Evolutionary conservation across 2,113 vertebrate species (phyloP).

Genomic region (Meleagris gallopavo): DNA sequence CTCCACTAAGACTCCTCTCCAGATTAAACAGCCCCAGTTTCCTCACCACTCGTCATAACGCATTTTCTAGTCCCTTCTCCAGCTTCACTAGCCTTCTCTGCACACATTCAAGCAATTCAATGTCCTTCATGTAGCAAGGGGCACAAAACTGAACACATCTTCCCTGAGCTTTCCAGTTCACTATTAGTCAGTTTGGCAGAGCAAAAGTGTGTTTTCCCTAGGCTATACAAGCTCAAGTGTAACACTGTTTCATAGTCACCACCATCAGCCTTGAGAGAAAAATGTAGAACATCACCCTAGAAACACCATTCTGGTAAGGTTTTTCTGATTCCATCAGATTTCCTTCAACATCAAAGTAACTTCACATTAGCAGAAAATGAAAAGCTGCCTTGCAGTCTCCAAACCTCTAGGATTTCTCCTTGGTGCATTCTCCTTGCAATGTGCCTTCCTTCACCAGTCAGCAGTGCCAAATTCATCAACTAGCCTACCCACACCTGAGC

Average conservation of each 20-base stretch:
- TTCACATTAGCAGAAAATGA: background rate
- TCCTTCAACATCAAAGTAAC: background rate
- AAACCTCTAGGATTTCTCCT: background rate
- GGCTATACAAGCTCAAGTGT: rapidly evolving
- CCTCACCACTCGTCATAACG: background rate
- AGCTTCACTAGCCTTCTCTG: background rate
- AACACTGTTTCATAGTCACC: background rate
- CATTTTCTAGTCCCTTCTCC: background rate
- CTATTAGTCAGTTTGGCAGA: background rate
- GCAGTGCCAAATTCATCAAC: background rate
- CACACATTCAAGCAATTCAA: background rate
- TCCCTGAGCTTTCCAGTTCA: background rate
- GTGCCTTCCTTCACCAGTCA: background rate
- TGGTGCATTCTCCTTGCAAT: background rate
- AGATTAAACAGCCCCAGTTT: background rate
- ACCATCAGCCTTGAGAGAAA: background rate
- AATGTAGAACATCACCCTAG: background rate
- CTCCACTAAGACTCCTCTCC: background rate
- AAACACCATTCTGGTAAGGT: background rate
- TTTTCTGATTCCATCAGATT: background rate
- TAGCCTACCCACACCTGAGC: background rate
- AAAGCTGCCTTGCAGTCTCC: background rate
- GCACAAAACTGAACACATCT: background rate
- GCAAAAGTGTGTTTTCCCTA: background rate
- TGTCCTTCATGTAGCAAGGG: background rate